phyloP scores from a whole-genome alignment of 2,113 vertebrate genomes.

The Pelusios castaneus region DNA sequence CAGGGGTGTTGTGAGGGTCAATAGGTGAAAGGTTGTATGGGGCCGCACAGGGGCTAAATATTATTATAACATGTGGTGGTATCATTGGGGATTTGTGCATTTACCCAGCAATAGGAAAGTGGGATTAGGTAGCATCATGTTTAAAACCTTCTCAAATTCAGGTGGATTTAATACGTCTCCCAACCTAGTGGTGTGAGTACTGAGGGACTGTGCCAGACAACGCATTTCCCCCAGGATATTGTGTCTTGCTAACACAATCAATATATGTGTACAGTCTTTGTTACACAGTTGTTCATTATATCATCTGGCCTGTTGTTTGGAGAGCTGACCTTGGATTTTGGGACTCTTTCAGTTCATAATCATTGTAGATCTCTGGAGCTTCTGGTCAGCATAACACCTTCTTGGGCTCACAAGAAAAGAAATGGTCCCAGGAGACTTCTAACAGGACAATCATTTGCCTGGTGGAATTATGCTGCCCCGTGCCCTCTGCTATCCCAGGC shows the following conservation, averaged over 20 bases:
- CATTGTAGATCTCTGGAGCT: not conserved
- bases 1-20: not conserved
- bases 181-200: not conserved
- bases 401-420: not conserved
- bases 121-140: not conserved
- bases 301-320: not conserved
- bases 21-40: not conserved
- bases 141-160: not conserved
- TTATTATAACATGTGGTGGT: not conserved
- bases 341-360: not conserved
- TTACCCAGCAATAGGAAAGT: not conserved
- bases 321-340: not conserved
- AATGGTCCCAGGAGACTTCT: not conserved
- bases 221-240: not conserved
- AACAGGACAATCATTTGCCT: not conserved
- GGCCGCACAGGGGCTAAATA: not conserved
- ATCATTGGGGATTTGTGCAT: not conserved
- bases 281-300: not conserved
- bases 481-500: not conserved
- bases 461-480: not conserved
- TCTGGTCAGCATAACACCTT: not conserved
- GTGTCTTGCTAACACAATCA: not conserved
- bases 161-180: not conserved
- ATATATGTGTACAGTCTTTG: not conserved
- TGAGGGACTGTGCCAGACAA: not conserved